Evolutionary conservation across 1,140 invertebrate species (phyloP).

Genomic region (Rhynchophorus ferrugineus): DNA sequence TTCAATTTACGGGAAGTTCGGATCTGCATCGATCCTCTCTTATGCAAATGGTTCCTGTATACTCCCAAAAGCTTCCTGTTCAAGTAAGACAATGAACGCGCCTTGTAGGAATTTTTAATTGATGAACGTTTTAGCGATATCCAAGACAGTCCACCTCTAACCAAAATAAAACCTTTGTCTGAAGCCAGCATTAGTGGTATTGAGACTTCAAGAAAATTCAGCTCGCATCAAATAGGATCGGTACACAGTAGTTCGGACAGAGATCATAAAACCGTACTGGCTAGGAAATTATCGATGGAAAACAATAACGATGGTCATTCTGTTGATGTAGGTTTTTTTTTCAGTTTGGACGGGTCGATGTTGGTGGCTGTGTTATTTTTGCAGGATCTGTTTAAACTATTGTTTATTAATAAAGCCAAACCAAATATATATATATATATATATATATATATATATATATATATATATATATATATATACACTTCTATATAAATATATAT

Average conservation of each 20-base stretch:
- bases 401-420: no score
- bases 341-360: no score
- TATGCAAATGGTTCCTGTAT: conserved; percentile 56
- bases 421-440: no score
- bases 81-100: neutral
- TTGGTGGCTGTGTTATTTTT: no score
- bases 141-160: neutral
- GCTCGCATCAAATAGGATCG: conserved; percentile 35
- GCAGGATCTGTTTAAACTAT: no score
- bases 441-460: no score
- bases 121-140: conserved; percentile 11
- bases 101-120: neutral
- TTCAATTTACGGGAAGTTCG: conserved; percentile 52
- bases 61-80: conserved; percentile 23
- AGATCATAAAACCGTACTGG: conserved; percentile 30
- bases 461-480: no score
- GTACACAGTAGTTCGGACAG: conserved; percentile 38
- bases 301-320: conserved; percentile 24
- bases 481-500: no score
- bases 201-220: conserved; percentile 34
- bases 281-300: conserved; percentile 20
- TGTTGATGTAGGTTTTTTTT: conserved; percentile 27
- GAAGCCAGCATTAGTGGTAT: conserved; percentile 35
- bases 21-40: conserved; percentile 52
- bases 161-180: conserved; percentile 26